Evolutionary conservation across 1,140 invertebrate genomes (phyloP), one percentile per base, ranked within the genome.

Genomic region (Nasonia vitripennis): DNA sequence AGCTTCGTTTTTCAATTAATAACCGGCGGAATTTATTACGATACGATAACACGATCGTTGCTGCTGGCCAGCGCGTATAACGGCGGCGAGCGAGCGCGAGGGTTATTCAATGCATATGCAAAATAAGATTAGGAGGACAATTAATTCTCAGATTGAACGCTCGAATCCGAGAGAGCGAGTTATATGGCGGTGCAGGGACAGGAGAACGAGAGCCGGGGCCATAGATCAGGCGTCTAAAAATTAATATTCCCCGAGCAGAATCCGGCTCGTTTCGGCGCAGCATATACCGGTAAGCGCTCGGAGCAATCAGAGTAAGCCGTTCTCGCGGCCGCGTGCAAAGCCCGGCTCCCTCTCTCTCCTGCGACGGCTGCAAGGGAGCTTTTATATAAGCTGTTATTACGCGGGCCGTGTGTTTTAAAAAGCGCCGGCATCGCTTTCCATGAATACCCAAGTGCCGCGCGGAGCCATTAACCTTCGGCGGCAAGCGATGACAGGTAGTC

Each of bases 311-410:
- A 68, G 62, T 78, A 34, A 81, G 62, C 79, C 23, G 62, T 51
- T 81, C 71, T 12, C 62, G 34, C 62, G 55, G 17, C 55, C 20
- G 55, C 55, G 20, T 62, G 20, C 55, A 62, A 62, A 62, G 55
- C 55, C 17, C 55, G 1, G 51, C 4, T 14, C 55, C n/a, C 55
- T 62, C 20, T 20, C 55, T n/a, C 55, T 62, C 55, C 10, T 62
- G 67, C n/a, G 6, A 78, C 23, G 23, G 31, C 37, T 20, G 48
- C 51, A 37, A 68, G 78, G 37, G 67, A n/a, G 62, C 78, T 80
- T 68, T 80, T 70, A 80, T 27, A 80, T 23, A 70, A 70, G 67
- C 41, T 73, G 45, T 78, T 83, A 78, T 83, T 78, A 78, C 62
- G 34, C 27, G 74, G 34, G 55, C 55, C 37, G 10, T 68, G 81